A percentile compares a stretch with the other conserved stretches of the same genome.
Evolutionary conservation across 2,888 invertebrate species (phyloP).

Genomic region (Gibbula magus): DNA sequence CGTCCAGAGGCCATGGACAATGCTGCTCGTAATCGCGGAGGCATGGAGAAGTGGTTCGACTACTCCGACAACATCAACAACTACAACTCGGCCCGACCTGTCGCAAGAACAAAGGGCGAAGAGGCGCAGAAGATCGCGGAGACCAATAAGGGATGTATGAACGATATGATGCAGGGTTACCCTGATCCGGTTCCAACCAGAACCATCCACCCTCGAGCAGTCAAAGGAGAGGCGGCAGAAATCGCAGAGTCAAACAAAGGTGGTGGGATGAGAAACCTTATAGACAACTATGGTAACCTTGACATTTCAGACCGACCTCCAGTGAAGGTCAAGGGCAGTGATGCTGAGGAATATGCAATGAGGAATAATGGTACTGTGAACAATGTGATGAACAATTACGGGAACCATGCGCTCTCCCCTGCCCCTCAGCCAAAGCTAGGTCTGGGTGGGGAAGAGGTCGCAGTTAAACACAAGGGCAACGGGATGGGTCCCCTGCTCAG

Average conservation of each 20-base stretch:
- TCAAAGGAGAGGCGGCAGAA: conserved; percentile 55
- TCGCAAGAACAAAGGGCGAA: conserved; percentile 47
- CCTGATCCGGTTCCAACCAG: conserved; percentile 57
- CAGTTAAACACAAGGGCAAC: conserved; percentile 60
- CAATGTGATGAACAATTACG: conserved; percentile 59
- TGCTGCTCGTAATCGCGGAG: conserved; percentile 53
- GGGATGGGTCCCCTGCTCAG: conserved; percentile 66
- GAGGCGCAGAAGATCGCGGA: conserved; percentile 56
- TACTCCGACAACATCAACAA: conserved; percentile 50
- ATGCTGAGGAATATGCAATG: conserved; percentile 63
- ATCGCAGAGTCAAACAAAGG: conserved; percentile 62
- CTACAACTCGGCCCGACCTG: conserved; percentile 56
- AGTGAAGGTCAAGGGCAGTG: conserved; percentile 61
- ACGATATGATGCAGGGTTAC: conserved; percentile 63
- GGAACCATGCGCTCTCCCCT: conserved; percentile 47
- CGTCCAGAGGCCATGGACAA: conserved; percentile 58
- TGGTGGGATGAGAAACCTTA: conserved; percentile 61
- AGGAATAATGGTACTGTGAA: conserved; percentile 64
- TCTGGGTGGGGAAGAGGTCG: conserved; percentile 57
- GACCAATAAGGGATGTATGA: conserved; percentile 63
- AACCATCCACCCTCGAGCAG: conserved; percentile 58
- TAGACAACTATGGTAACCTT: conserved; percentile 65
- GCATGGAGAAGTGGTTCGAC: conserved; percentile 51
- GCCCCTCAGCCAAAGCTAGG: conserved; percentile 55
- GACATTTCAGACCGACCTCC: conserved; percentile 44